These are phyloP conservation scores for Pogonocherus hispidulus DNA, from an alignment of 2,888 invertebrate species.

Conservation along the genomic window DNA sequence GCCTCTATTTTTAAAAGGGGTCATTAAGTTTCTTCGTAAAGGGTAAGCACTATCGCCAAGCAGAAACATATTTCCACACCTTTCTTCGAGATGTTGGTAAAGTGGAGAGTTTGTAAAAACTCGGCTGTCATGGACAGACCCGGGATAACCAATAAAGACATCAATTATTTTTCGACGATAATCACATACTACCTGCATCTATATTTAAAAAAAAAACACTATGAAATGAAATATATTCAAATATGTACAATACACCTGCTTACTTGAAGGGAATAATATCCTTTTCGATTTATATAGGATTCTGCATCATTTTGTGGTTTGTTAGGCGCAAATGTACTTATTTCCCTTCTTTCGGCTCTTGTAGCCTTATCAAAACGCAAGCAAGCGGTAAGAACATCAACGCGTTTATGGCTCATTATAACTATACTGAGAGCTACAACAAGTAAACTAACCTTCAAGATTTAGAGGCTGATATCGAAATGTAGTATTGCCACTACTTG, in stretches of 20 bases:
- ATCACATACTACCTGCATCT: not conserved
- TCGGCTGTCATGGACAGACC: not conserved
- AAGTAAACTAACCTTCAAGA: no score
- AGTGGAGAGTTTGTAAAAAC: not conserved
- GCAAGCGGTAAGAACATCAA: not conserved
- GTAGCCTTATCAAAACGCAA: no score
- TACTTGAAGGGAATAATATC: not conserved
- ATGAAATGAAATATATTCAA: not conserved
- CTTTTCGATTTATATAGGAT: not conserved
- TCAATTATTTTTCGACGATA: not conserved
- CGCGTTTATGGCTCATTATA: not conserved
- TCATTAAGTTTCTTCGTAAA: not conserved
- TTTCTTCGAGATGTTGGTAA: not conserved
- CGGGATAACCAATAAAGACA: not conserved
- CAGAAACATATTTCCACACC: not conserved
- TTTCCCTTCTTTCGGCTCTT: not conserved
- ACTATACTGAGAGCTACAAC: not conserved
- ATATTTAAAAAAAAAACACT: not conserved
- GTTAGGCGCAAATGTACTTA: not conserved
- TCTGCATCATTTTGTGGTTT: not conserved
- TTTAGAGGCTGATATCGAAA: no score
- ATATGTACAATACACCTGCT: not conserved
- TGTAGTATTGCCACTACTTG: no score
- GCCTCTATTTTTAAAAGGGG: not conserved
- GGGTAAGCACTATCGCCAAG: not conserved